A percentile compares a stretch with the other conserved stretches of the same genome.
These are phyloP conservation scores for Heliconius eleuchia DNA, from an alignment of 1,140 invertebrate genomes.

Conservation along the genomic window DNA sequence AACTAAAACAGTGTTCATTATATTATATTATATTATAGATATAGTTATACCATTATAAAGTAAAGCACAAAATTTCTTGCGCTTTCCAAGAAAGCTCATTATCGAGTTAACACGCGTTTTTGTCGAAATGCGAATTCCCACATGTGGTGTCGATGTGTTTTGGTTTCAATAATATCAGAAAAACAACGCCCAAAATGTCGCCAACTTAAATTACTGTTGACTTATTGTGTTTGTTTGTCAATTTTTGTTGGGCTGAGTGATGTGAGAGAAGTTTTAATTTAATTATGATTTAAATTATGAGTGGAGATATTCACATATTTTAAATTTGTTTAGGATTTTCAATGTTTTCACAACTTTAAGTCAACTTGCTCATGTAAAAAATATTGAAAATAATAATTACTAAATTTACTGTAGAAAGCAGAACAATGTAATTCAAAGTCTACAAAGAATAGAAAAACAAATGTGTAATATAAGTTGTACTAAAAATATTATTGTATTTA, in stretches of 20 bases:
- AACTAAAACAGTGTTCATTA: too few species aligned
- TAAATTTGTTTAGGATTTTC: too few species aligned
- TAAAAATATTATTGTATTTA: too few species aligned
- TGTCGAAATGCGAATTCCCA: slow-evolving; percentile 53
- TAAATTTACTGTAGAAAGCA: too few species aligned
- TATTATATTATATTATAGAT: too few species aligned
- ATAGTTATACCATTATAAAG: neutral
- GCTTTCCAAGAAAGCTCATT: slow-evolving; percentile 70
- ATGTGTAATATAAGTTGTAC: too few species aligned
- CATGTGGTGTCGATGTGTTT: slow-evolving; percentile 45
- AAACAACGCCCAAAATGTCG: slow-evolving; percentile 22
- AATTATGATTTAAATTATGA: neutral
- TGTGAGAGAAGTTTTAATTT: neutral
- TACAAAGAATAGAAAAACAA: too few species aligned
- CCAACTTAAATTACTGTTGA: slow-evolving; percentile 26
- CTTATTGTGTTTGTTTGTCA: neutral
- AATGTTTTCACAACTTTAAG: too few species aligned
- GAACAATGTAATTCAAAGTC: too few species aligned
- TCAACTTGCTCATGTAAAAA: too few species aligned
- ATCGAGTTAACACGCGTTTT: slow-evolving; percentile 74
- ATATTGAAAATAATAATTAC: too few species aligned
- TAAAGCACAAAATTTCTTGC: slow-evolving; percentile 31
- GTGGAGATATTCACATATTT: too few species aligned
- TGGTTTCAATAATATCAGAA: slow-evolving; percentile 27
- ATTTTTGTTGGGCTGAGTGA: neutral